Evolutionary conservation across 2,797 vertebrate genomes (phyloP), one percentile per base, ranked within the genome.

Genomic region (Podarcis lilfordi): DNA sequence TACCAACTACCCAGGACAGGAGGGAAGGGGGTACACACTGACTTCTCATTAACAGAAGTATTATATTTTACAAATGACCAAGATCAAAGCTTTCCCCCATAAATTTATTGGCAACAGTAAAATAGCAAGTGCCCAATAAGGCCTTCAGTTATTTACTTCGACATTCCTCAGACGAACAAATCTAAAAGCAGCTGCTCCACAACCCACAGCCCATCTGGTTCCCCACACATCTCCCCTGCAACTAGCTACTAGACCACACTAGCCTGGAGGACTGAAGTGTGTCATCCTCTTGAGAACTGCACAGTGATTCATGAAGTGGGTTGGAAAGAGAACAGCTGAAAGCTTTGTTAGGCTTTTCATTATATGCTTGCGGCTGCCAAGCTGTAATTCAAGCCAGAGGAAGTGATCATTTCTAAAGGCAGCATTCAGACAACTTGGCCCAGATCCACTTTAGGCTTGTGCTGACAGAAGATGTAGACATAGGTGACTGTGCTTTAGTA

Each of bases 211-310:
- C 81, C 21, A 87, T 87, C 69, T 87, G 68, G 59, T 69, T 85
- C 82, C 88, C 72, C 66, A 88, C 66, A 61, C 81, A 76, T 81
- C n/a, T 29, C 29, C 64, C 17, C 37, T 64, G 43, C 32, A 55
- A 82, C 35, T 91, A 87, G 85, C 50, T 91, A 83, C 85, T 55
- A 76, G 4, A 45, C 76, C 80, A 88, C 85, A 45, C 50, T 2
- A 80, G 84, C 13, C 68, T 71, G 84, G 74, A 85, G 77, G 83
- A 89, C 59, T 89, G 43, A 59, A 86, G 77, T 80, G 27, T 80
- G 69, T 80, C 27, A 90, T 74, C 68, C n/a, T 69, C 87, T 74
- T 80, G 21, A 88, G 87, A 93, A 71, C 90, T 86, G 79, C 2
- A 17, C 61, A 35, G 85, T 3, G 81, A 88, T 86, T 68, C 91